A percentile compares a stretch with the other conserved stretches of the same genome.
phyloP scores from a whole-genome alignment of 2,113 vertebrate genomes.

The Bos indicus region DNA sequence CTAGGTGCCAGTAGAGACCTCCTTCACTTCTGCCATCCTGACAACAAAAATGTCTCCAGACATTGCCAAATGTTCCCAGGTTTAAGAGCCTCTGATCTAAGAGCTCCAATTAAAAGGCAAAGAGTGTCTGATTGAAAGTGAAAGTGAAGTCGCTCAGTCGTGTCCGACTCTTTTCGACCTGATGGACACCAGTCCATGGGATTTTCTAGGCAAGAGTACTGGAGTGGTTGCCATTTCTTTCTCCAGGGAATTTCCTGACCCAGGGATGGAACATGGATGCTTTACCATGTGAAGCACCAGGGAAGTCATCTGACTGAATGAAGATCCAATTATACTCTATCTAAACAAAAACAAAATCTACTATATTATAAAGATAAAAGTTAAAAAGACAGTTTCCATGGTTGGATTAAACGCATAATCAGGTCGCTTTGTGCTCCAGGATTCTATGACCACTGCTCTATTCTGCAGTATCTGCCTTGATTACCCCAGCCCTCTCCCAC shows the following conservation, averaged over 20 bases:
- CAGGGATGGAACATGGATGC: too few relatives aligned
- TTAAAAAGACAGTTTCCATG: background rate
- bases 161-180: too few relatives aligned
- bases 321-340: background rate
- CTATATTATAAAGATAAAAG: background rate
- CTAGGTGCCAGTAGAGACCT: background rate
- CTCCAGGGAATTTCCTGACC: too few relatives aligned
- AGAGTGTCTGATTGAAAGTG: background rate
- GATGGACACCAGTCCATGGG: too few relatives aligned
- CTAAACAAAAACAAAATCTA: background rate
- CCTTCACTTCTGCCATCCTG: background rate
- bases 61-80: background rate
- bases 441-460: background rate
- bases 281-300: too few relatives aligned
- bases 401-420: background rate
- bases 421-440: background rate
- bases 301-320: background rate
- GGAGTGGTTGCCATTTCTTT: too few relatives aligned
- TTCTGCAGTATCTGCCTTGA: background rate
- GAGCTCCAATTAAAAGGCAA: background rate
- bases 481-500: background rate
- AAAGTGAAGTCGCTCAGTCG: too few relatives aligned
- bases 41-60: background rate
- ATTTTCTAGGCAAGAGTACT: too few relatives aligned
- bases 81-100: background rate